Conservation (phyloP, 2,113 vertebrate species). For the Scophthalmus maximus region DNA sequence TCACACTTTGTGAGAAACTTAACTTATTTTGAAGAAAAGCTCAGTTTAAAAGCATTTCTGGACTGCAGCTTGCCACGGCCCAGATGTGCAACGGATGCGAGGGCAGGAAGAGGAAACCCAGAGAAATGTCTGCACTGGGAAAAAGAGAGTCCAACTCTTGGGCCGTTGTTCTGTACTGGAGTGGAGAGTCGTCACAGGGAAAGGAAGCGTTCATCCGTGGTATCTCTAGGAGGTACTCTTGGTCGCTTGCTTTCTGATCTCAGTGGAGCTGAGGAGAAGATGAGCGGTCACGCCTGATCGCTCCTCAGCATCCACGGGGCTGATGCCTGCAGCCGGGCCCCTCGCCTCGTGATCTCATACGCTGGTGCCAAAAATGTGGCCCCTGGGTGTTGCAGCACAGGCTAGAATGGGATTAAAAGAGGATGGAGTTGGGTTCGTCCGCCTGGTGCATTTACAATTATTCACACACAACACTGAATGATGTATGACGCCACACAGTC, state of each 20-base stretch:
- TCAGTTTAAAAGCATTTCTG: constrained; percentile 5
- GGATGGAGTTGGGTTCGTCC: constrained; percentile 40
- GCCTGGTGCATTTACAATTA: constrained; percentile 25
- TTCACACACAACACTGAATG: constrained; percentile 20
- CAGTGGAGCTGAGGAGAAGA: constrained; percentile 36
- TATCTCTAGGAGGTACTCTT: too few species aligned
- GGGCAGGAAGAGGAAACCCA: constrained; percentile 38
- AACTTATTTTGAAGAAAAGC: background rate
- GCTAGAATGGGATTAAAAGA: background rate
- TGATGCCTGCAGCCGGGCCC: constrained; percentile 34
- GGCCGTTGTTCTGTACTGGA: constrained; percentile 54
- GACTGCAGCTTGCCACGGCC: constrained; percentile 12
- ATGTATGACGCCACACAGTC: constrained; percentile 13
- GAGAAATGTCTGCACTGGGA: constrained; percentile 56
- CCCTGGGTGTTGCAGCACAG: constrained; percentile 38
- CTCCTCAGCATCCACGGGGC: constrained; percentile 30
- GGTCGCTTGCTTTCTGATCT: constrained; percentile 48
- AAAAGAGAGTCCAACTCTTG: constrained; percentile 31
- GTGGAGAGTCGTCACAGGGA: constrained; percentile 36
- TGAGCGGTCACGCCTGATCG: constrained; percentile 51
- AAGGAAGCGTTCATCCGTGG: constrained; percentile 56
- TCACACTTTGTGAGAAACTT: background rate
- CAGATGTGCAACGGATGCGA: constrained; percentile 64
- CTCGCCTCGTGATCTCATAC: constrained; percentile 60
- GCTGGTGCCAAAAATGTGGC: constrained; percentile 16